Percentiles rank a stretch among this genome's conserved stretches.
These are phyloP conservation scores for Laticauda colubrina DNA, from an alignment of 2,113 vertebrate genomes.

Conservation along the genomic window DNA sequence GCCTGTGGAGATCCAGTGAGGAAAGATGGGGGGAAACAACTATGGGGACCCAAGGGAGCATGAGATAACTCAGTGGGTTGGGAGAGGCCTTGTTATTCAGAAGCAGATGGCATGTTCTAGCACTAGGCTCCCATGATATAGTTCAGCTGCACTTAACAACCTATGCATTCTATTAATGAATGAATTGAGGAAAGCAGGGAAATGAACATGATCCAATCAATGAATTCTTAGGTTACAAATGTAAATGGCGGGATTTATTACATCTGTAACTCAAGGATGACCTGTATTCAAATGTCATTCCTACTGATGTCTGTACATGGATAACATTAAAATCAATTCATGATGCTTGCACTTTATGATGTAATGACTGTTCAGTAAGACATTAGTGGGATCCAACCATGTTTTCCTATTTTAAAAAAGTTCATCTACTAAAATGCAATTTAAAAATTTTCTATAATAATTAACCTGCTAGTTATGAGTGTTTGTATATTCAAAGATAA, in stretches of 20 bases:
- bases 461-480: background rate
- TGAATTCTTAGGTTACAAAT: background rate
- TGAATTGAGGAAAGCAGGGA: background rate
- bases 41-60: background rate
- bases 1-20: background rate
- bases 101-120: background rate
- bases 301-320: background rate
- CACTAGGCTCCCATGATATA: background rate
- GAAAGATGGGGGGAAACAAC: background rate
- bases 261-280: background rate
- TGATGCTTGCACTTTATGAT: constrained; percentile 2
- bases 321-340: background rate
- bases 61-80: background rate
- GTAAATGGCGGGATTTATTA: background rate
- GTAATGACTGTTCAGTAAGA: constrained; percentile 2
- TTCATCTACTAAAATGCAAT: background rate
- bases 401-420: background rate
- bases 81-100: background rate
- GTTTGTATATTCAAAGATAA: background rate
- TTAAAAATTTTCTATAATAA: background rate
- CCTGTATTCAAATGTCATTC: background rate
- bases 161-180: background rate
- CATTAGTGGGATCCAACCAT: constrained; percentile 28
- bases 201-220: background rate
- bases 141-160: background rate